Evolutionary conservation across 1,140 invertebrate species (phyloP), one percentile per base, ranked within the genome.

Genomic region (Formica selysi): DNA sequence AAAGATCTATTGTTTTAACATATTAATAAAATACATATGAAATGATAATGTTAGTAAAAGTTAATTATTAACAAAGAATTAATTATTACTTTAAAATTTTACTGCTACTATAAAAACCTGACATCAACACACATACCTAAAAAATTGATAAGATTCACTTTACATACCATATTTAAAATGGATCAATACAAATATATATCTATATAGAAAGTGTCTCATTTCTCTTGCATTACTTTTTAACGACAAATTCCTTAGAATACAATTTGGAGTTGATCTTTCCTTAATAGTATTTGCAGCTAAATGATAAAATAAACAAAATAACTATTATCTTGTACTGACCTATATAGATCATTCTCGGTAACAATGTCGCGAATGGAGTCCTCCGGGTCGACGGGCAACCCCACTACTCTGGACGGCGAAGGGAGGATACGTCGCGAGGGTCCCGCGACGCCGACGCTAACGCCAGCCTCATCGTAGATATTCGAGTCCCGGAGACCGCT

Each of bases 301-400:
- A 48, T 0, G 44, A 3, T 48, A 51, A 51, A 19, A 51, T 51
- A 19, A 51, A 51, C 19, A 19, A 51, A 51, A 51, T 51, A 51
- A 51, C 8, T 19, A 8, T 38, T 44, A 7, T 70, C 11, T 5
- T 0, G 3, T 4, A 89, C 93, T 87, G 86, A 96, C 96, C 96
- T 96, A 92, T 96, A 96, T 81, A 97, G 95, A 93, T 97, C 96
- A 92, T 97, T 96, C 87, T 96, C 96, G 4, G 96, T 96, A 62
- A 97, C 95, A 87, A 97, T 96, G 89, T 96, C 96, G 48, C 96
- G 93, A 79, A 97, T 96, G 85, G 96, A 96, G 90, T 96, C 96
- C 88, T 96, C 96, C 16, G 96, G 96, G 91, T 96, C 96, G 85
- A 90, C 88, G 0, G 92, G 84, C 0, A 91, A 68, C 10, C 91